Percentiles rank a stretch among this genome's conserved stretches.
Conservation (phyloP, 2,797 vertebrate genomes). For the Leptoclinus maculatus region DNA sequence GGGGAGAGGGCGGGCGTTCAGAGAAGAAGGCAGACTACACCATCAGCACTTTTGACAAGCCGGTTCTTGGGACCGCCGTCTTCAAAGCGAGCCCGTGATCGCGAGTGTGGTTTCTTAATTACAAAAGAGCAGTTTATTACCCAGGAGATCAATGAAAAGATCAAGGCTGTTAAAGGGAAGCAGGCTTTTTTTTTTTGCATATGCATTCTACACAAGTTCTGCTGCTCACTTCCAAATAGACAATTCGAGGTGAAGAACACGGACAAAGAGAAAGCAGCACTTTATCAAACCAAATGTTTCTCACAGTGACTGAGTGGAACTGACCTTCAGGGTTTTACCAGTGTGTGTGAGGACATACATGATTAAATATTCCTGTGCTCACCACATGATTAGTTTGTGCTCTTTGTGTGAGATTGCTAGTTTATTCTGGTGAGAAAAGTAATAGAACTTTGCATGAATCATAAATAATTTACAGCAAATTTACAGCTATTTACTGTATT, state of each 20-base stretch:
- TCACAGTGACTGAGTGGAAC: constrained; percentile 12
- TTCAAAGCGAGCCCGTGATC: constrained; percentile 60
- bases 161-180: constrained; percentile 69
- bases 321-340: constrained; percentile 28
- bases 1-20: background rate
- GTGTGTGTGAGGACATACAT: background rate
- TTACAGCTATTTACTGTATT: constrained; percentile 2
- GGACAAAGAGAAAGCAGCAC: constrained; percentile 21
- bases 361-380: constrained; percentile 8
- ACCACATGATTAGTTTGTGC: constrained; percentile 31
- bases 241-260: constrained; percentile 52
- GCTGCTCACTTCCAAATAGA: constrained; percentile 59
- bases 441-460: constrained; percentile 22
- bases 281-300: constrained; percentile 48
- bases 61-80: constrained; percentile 47
- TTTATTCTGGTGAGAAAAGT: constrained; percentile 26
- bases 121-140: constrained; percentile 80
- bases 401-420: background rate
- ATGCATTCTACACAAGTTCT: constrained; percentile 53
- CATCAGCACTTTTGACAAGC: constrained; percentile 75
- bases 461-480: constrained; percentile 1
- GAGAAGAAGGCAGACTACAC: constrained; percentile 30
- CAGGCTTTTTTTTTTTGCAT: constrained; percentile 25
- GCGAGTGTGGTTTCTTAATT: constrained; percentile 74
- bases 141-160: constrained; percentile 80